Conservation (phyloP, 2,113 vertebrate genomes). For the Dromaius novaehollandiae region DNA sequence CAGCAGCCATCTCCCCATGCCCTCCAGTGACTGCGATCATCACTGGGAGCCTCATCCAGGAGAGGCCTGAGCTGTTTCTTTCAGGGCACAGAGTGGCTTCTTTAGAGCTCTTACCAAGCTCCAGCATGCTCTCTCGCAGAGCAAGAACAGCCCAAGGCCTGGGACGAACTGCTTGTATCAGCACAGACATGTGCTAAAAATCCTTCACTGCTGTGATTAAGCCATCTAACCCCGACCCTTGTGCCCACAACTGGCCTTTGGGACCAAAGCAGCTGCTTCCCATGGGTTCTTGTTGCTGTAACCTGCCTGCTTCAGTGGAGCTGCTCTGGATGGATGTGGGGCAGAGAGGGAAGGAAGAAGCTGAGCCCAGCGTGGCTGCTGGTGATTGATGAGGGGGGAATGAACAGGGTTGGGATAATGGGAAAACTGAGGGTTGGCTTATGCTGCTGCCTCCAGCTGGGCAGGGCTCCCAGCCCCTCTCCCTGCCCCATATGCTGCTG, state of each 20-base stretch:
- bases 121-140: background rate
- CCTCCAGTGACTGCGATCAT: background rate
- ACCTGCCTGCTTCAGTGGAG: background rate
- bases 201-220: background rate
- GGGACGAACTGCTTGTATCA: background rate
- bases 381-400: background rate
- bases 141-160: background rate
- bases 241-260: background rate
- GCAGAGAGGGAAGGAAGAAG: background rate
- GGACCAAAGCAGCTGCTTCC: background rate
- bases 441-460: background rate
- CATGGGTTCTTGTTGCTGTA: background rate
- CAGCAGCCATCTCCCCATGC: background rate
- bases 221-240: background rate
- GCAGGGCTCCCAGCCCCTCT: background rate
- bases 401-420: background rate
- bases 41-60: fast-evolving
- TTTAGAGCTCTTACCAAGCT: background rate
- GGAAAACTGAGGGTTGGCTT: background rate
- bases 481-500: fast-evolving
- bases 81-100: background rate
- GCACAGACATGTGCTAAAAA: background rate
- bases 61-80: background rate
- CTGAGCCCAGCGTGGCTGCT: background rate
- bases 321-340: background rate